Conservation (phyloP, 2,113 vertebrate genomes). For the Calidris pugnax region DNA sequence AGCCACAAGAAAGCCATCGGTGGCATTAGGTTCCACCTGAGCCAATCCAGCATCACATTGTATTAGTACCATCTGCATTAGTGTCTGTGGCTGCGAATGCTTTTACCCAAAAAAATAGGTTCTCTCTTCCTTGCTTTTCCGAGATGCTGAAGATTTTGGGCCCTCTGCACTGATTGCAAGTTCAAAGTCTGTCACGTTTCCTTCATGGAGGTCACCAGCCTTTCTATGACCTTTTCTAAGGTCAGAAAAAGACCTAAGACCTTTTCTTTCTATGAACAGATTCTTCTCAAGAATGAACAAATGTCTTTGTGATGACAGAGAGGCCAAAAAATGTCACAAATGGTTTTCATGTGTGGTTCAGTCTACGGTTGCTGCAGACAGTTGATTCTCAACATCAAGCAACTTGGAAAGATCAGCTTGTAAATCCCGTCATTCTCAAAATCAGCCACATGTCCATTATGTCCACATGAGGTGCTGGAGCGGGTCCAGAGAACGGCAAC, state of each 20-base stretch:
- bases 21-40: neutral
- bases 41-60: neutral
- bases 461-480: no score
- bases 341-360: neutral
- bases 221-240: no score
- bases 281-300: neutral
- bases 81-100: neutral
- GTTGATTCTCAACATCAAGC: neutral
- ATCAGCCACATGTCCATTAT: neutral
- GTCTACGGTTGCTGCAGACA: neutral
- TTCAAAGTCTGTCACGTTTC: neutral
- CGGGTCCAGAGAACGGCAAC: no score
- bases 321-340: neutral
- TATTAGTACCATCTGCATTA: neutral
- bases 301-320: neutral
- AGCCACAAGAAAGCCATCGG: neutral
- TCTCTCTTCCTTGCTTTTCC: neutral
- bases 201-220: neutral
- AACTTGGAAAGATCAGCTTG: neutral
- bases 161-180: neutral
- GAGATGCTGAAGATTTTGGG: neutral
- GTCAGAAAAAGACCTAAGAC: no score
- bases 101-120: neutral
- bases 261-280: neutral
- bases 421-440: neutral